phyloP scores from a whole-genome alignment of 2,797 vertebrate genomes.

The Chelon auratus region DNA sequence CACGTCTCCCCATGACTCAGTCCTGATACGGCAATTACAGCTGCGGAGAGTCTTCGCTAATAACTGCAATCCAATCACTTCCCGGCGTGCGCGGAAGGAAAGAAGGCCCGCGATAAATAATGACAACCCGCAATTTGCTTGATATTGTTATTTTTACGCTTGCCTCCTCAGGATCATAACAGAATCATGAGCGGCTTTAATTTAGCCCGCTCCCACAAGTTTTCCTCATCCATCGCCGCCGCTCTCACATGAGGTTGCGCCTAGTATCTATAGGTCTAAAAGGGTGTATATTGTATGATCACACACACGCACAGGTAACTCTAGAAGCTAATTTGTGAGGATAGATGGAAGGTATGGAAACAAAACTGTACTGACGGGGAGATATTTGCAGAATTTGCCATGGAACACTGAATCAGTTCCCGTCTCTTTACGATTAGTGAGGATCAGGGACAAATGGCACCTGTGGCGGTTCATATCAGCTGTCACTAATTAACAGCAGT shows the following conservation, averaged over 20 bases:
- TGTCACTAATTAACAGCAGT: neutral
- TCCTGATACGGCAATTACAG: slow-evolving; percentile 81
- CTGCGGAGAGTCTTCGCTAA: slow-evolving; percentile 75
- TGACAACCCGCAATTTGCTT: slow-evolving; percentile 76
- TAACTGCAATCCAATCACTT: slow-evolving; percentile 81
- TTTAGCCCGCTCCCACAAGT: slow-evolving; percentile 26
- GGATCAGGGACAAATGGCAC: neutral
- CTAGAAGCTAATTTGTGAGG: no score
- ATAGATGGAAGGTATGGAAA: no score
- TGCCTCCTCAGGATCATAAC: slow-evolving; percentile 49
- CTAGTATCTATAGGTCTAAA: neutral
- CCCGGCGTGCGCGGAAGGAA: slow-evolving; percentile 62
- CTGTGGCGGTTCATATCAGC: neutral
- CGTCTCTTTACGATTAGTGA: neutral
- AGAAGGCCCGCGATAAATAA: slow-evolving; percentile 68
- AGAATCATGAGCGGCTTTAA: slow-evolving; percentile 53
- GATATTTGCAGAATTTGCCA: no score
- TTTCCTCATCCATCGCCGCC: slow-evolving; percentile 10
- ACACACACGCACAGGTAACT: neutral
- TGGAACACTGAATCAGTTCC: neutral
- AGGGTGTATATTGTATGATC: neutral
- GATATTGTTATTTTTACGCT: slow-evolving; percentile 73
- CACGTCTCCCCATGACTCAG: slow-evolving; percentile 74
- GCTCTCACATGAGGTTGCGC: neutral
- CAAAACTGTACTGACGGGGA: no score